phyloP scores from a whole-genome alignment of 2,888 invertebrate genomes.

The Automeris io region DNA sequence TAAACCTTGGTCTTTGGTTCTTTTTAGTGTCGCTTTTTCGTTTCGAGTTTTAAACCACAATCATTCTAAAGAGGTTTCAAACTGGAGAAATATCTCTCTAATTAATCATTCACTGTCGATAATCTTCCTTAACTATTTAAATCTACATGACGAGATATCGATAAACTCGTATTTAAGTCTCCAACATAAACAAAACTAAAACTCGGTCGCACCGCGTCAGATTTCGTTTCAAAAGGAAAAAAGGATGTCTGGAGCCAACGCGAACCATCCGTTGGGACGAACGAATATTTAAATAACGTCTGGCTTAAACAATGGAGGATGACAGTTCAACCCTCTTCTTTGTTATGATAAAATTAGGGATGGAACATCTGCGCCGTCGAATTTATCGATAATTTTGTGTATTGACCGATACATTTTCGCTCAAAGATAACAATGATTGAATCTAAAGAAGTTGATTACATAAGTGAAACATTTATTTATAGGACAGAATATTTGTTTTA shows the following conservation, averaged over 20 bases:
- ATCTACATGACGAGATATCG: background rate
- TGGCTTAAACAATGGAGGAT: conserved; percentile 60
- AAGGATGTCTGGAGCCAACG: conserved; percentile 36
- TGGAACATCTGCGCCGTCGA: conserved; percentile 22
- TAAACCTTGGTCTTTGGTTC: too few relatives aligned
- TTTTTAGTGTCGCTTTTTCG: too few relatives aligned
- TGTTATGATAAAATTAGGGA: conserved; percentile 62
- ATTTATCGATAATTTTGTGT: conserved; percentile 13
- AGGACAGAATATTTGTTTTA: too few relatives aligned
- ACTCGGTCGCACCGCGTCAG: conserved; percentile 5
- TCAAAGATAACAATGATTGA: too few relatives aligned
- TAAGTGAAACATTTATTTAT: too few relatives aligned
- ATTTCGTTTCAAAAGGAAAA: conserved; percentile 21
- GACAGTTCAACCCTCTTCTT: conserved; percentile 52
- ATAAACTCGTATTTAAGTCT: conserved; percentile 3
- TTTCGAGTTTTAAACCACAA: too few relatives aligned
- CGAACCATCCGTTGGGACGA: conserved; percentile 33
- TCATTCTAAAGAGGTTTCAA: too few relatives aligned
- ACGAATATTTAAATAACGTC: conserved; percentile 71
- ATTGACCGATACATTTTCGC: too few relatives aligned
- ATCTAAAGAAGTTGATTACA: too few relatives aligned
- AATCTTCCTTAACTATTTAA: too few relatives aligned
- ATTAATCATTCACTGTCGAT: too few relatives aligned
- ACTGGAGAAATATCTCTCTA: too few relatives aligned
- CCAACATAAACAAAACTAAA: conserved; percentile 3